Evolutionary conservation across 2,113 vertebrate genomes (phyloP).

Genomic region (Oryzias javanicus): DNA sequence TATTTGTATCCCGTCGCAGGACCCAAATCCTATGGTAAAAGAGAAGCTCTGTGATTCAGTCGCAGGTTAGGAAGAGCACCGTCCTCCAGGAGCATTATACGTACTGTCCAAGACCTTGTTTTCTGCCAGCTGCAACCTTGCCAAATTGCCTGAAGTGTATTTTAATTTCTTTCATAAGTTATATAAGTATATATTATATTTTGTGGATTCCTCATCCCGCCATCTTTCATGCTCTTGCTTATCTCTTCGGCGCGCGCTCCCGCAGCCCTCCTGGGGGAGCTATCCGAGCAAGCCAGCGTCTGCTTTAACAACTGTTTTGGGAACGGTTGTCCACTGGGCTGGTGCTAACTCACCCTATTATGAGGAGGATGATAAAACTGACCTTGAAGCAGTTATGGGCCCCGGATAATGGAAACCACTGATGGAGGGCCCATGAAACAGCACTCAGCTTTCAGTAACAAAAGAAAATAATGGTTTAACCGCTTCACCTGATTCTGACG

Average conservation of each 20-base stretch:
- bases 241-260: slow-evolving; percentile 39
- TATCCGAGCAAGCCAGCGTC: slow-evolving; percentile 49
- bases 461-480: slow-evolving; percentile 57
- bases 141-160: too few species aligned
- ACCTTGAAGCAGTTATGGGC: slow-evolving; percentile 67
- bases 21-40: too few species aligned
- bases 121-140: too few species aligned
- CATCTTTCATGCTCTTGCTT: too few species aligned
- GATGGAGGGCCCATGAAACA: slow-evolving; percentile 58
- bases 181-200: too few species aligned
- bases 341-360: slow-evolving; percentile 64
- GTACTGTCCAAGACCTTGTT: too few species aligned
- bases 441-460: slow-evolving; percentile 45
- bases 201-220: too few species aligned
- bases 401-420: slow-evolving; percentile 57
- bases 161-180: too few species aligned
- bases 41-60: too few species aligned
- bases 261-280: slow-evolving; percentile 46
- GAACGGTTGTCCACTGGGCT: slow-evolving; percentile 63
- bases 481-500: slow-evolving; percentile 48
- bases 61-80: too few species aligned
- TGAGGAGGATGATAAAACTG: slow-evolving; percentile 66
- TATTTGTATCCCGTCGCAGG: slow-evolving; percentile 28
- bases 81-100: too few species aligned
- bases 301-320: slow-evolving; percentile 66